Evolutionary conservation across 2,888 invertebrate genomes (phyloP).

Genomic region (Scaptomyza tumidula): DNA sequence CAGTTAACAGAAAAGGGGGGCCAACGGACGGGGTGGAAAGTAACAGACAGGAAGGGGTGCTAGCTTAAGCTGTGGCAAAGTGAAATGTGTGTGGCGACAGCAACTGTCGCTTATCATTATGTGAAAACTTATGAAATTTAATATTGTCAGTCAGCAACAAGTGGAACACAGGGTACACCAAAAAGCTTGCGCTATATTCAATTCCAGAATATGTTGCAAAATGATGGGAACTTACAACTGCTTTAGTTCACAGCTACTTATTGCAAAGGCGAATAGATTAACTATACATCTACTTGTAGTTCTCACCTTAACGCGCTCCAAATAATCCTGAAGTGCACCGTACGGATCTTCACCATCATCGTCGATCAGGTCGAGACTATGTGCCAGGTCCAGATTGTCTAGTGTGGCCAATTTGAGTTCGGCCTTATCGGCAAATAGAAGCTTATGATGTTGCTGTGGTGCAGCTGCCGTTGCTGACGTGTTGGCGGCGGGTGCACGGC

Average conservation of each 20-base stretch:
- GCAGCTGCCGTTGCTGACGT: conserved; percentile 47
- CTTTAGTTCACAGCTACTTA: conserved; percentile 9
- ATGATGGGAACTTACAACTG: conserved; percentile 24
- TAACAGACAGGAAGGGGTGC: conserved; percentile 15
- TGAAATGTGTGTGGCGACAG: conserved; percentile 41
- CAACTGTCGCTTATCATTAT: conserved; percentile 59
- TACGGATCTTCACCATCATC: conserved; percentile 84
- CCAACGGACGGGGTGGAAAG: background rate
- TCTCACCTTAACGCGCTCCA: conserved; percentile 84
- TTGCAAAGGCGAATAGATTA: background rate
- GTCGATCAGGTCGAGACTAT: conserved; percentile 74
- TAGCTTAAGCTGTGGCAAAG: conserved; percentile 15
- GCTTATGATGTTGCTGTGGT: conserved; percentile 66
- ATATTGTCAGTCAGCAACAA: conserved; percentile 49
- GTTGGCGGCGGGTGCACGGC: conserved; percentile 55
- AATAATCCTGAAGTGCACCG: conserved; percentile 82
- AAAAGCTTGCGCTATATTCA: conserved; percentile 4
- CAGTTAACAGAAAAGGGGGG: conserved; percentile 34
- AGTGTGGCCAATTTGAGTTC: conserved; percentile 75
- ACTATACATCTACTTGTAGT: background rate
- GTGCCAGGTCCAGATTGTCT: conserved; percentile 81
- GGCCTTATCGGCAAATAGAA: conserved; percentile 76
- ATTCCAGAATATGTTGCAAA: conserved; percentile 20
- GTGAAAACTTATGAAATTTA: conserved; percentile 60
- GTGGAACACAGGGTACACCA: conserved; percentile 22